Evolutionary conservation across 1,140 invertebrate species (phyloP), one percentile per base, ranked within the genome.

Genomic region (Drosophila mojavensis): DNA sequence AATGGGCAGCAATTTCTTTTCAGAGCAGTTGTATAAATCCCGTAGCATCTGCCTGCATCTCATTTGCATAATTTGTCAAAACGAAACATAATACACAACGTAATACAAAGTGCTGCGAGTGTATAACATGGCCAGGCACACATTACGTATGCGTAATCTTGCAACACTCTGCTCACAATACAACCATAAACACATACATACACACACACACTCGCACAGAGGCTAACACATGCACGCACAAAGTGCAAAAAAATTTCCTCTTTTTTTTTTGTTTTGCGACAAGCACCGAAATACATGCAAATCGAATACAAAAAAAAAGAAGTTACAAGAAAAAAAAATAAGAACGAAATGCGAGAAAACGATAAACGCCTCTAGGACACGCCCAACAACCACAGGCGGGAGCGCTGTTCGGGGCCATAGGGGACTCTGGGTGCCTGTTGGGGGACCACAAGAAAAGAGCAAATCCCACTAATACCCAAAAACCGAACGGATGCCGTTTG

Each of bases 51-150:
- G 60, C 41, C 63, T 58, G 72, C 80, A 53, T 79, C 33, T 55
- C 83, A 86, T 88, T 88, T 88, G 84, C 83, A 88, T 88, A 88
- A 88, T 88, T 88, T 88, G 83, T 89, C 83, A 75, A 69, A 88
- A 80, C 84, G 88, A 86, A 86, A 83, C 79, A 83, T 74, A 81
- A 68, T 33, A 81, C 71, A 82, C 68, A 81, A 81, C 72, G 73
- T 81, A 78, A 74, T 76, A 83, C 81, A 83, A 75, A 75, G 72
- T 75, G 73, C 58, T 61, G 24, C 4, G 17, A 50, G 60, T 64
- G 81, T 74, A 71, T 50, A 55, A 28, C 56, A 62, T 41, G 50
- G 54, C 55, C 50, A 51, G 20, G 67, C 77, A 74, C 67, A 77
- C 83, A 80, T 80, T 83, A 84, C 84, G 83, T 88, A 88, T 88